Conservation (phyloP, 92 coral and sea anemone genomes). For the Meandrina meandrites region DNA sequence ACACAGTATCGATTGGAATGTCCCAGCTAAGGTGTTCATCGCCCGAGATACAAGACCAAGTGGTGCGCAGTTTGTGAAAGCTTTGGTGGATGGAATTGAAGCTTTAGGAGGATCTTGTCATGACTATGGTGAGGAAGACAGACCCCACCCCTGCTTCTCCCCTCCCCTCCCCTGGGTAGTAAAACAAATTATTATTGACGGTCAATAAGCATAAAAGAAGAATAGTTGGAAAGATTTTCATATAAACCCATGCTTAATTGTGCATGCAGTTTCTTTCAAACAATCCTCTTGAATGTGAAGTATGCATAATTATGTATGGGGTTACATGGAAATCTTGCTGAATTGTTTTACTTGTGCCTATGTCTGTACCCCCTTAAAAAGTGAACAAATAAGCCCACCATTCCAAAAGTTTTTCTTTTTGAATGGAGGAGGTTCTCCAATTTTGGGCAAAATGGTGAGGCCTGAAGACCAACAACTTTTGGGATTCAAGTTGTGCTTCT, state of each 20-base stretch:
- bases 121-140: conserved; percentile 76
- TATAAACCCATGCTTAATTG: too few species aligned
- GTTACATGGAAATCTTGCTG: too few species aligned
- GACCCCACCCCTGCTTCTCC: background rate
- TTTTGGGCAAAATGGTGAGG: too few species aligned
- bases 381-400: background rate
- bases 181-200: background rate
- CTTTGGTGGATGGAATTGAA: conserved; percentile 76
- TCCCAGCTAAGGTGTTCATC: conserved; percentile 72
- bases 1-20: conserved; percentile 54
- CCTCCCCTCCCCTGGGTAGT: background rate
- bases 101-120: conserved; percentile 85
- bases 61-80: conserved; percentile 71
- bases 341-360: too few species aligned
- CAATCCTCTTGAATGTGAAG: too few species aligned
- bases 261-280: too few species aligned
- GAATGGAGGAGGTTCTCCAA: too few species aligned
- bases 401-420: background rate
- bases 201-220: background rate
- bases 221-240: too few species aligned
- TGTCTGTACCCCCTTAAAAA: background rate
- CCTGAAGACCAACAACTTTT: too few species aligned
- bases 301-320: too few species aligned
- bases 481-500: too few species aligned
- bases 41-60: conserved; percentile 98